Evolutionary conservation across 2,113 vertebrate genomes (phyloP), one percentile per base, ranked within the genome.

Genomic region (Nerophis ophidion): DNA sequence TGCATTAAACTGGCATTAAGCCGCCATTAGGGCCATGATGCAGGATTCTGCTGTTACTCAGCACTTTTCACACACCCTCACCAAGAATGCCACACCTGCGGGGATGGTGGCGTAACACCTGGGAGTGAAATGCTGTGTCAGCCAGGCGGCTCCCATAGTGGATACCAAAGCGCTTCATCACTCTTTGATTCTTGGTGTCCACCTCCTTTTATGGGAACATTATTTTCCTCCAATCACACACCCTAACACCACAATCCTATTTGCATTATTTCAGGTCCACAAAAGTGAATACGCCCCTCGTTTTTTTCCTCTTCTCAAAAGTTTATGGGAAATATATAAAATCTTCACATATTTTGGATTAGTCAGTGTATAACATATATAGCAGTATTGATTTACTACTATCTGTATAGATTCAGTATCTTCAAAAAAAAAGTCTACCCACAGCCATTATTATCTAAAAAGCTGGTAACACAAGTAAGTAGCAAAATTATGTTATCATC

Each of bases 201-300:
- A 13, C 14, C 19, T 16, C 33, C 38, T 36, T 38, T 3, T 56
- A 71, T 73, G 73, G 68, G 65, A 66, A 69, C 69, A 75, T 16
- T 4, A 45, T 61, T 77, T 16, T 66, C 59, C 15, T 57, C 65
- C 77, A 79, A 65, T 81, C 50, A 58, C 49, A 47, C 47, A 1
- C 5, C 40, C 12, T 40, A 47, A 13, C 19, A 56, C 2, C 26
- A 26, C 16, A 33, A 13, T 60, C 50, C 62, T 4, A 65, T 62
- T 46, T 38, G n/a, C 38, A 4, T 51, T 42, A 26, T 65, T 62
- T 36, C 14, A 16, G 6, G 26, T 33, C 15, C 48, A 44, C 40
- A 44, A 44, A 44, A 11, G 40, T 44, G 10, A 44, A 44, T 12
- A 44, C 10, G 12, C 40, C 40, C 40, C 12, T 44, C 40, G 10